Base-by-base conservation (phyloP, 2,888 invertebrate species). In the Hedychridium roseum region DNA sequence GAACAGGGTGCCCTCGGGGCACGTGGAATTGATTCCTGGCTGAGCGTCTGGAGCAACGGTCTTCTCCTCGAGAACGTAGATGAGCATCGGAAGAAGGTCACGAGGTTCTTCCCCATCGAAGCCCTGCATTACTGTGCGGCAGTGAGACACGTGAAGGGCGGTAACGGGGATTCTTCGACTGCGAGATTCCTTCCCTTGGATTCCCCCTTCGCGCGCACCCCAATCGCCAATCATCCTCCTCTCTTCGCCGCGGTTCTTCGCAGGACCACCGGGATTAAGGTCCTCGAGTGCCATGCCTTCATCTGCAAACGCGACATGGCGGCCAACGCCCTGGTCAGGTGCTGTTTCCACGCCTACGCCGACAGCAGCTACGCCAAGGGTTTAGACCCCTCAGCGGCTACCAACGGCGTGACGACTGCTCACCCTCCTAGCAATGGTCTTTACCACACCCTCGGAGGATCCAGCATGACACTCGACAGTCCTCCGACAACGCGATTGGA, bases 281-380 rank as follows among this genome's bases (percentile, higher is more conserved):
- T 97, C 45, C 85, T 99, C 56, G 99, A 99, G 82, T 98, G 98
- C 82, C 98, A 99, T 82, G 96, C 97, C 57, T 98, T 99, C 81
- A 94, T 99, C 73, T 96, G 97, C 81, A 94, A 96, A 68, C 88
- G 95, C 47, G 94, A 96, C 79, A 92, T 94, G 76, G 97, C 98
- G 35, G 98, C 98, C 56, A 95, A 98, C 80, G 97, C 98, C 66
- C 85, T 99, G 73, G 97, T 97, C 57, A 86, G 95, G 68, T 96
- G 96, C 80, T 97, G 96, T 81, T 97, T 97, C 81, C 97, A 97
- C 82, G 95, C 97, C 38, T 97, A 97, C 80, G 96, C 96, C 0
- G 97, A 97, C 79, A 94, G 93, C 66, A 94, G 93, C 60, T 95
- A 95, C 78, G 95, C 92, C 34, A 90, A 90, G 67, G 80, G 80